Conservation (phyloP, 2,888 invertebrate genomes). For the Stramonita haemastoma region DNA sequence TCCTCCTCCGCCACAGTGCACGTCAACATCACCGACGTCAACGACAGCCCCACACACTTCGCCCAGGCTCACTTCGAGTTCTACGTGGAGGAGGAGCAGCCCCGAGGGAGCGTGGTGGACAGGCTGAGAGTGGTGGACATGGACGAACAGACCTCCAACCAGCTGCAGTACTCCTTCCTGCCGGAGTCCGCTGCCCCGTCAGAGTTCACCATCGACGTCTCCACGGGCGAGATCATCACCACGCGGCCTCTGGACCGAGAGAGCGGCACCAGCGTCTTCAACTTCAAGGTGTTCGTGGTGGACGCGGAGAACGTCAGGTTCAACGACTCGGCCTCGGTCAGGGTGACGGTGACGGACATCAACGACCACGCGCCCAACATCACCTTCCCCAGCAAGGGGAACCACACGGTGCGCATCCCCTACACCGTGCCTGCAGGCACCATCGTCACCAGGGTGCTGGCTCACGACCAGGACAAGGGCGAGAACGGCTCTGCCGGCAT, state of each 20-base stretch:
- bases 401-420: slow-evolving; percentile 58
- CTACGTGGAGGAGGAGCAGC: slow-evolving; percentile 48
- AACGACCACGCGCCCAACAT: slow-evolving; percentile 66
- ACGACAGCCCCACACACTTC: slow-evolving; percentile 82
- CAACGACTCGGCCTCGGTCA: slow-evolving; percentile 54
- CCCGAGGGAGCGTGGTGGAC: slow-evolving; percentile 46
- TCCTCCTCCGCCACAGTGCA: slow-evolving; percentile 93
- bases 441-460: slow-evolving; percentile 53
- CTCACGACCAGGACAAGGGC: slow-evolving; percentile 60
- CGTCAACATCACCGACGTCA: slow-evolving; percentile 95
- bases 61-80: slow-evolving; percentile 48
- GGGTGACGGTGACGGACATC: slow-evolving; percentile 58
- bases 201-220: slow-evolving; percentile 49
- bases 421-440: slow-evolving; percentile 54
- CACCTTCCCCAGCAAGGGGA: slow-evolving; percentile 55
- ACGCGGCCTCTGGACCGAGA: slow-evolving; percentile 47
- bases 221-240: slow-evolving; percentile 52
- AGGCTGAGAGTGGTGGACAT: slow-evolving; percentile 50
- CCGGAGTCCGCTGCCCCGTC: slow-evolving; percentile 33
- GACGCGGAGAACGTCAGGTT: slow-evolving; percentile 49
- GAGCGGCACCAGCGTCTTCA: slow-evolving; percentile 39
- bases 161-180: slow-evolving; percentile 45
- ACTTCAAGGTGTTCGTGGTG: slow-evolving; percentile 50
- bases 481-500: slow-evolving; percentile 60
- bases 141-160: slow-evolving; percentile 44